These are phyloP conservation scores for Datnioides undecimradiatus DNA, from an alignment of 2,113 vertebrate species.

Conservation along the genomic window DNA sequence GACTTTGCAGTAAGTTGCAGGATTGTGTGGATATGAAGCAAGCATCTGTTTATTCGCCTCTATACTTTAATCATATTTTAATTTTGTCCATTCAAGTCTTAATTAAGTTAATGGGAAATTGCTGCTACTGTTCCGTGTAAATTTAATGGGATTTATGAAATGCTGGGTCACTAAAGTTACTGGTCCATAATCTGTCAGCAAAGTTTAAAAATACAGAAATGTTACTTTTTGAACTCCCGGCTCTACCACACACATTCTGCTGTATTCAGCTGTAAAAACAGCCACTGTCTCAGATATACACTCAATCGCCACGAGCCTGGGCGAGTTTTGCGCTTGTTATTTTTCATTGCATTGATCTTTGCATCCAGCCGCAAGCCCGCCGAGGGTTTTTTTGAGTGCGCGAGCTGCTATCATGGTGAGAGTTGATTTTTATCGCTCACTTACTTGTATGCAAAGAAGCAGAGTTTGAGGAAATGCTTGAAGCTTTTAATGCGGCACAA, in stretches of 20 bases:
- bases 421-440: neutral
- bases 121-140: neutral
- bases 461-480: conserved; percentile 15
- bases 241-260: neutral
- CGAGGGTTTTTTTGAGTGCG: neutral
- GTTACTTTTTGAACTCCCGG: neutral
- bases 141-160: neutral
- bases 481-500: conserved; percentile 7
- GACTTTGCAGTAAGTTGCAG: neutral
- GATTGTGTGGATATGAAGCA: neutral
- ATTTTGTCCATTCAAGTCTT: neutral
- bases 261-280: neutral
- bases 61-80: neutral
- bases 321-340: neutral
- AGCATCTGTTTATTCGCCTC: neutral
- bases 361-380: neutral
- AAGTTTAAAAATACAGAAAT: neutral
- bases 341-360: neutral
- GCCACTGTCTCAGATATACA: neutral
- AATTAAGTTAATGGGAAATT: neutral
- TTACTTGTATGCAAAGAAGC: neutral
- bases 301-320: neutral
- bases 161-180: neutral
- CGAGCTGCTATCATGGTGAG: neutral
- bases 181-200: neutral